Evolutionary conservation across 1,140 invertebrate species (phyloP), one percentile per base, ranked within the genome.

Genomic region (Varroa destructor): DNA sequence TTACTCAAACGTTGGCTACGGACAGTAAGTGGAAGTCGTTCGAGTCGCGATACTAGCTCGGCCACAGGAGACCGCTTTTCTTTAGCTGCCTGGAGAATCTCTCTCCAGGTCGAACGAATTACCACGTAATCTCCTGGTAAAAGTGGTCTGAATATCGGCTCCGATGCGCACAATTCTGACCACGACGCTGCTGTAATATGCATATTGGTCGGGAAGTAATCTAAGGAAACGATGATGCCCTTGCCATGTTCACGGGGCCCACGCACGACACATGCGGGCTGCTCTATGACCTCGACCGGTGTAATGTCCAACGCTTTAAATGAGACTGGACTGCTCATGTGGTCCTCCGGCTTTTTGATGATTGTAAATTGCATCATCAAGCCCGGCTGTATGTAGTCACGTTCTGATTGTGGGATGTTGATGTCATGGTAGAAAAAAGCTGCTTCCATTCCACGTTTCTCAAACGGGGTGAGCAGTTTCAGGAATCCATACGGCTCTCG

Each of bases 401-500:
- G 14, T 46, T 67, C 61, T 14, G 40, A 14, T 3, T 67, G 12
- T 2, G 12, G 61, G 14, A 67, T 40, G 14, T n/a, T 14, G 10
- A 67, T 40, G 8, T 67, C 61, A 37, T 1, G 1, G 61, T 12
- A 67, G 61, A 67, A 67, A 46, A 67, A 67, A 12, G 61, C 40
- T 40, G 61, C 61, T 8, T 67, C 61, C 37, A 14, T 12, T 14
- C 61, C 61, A 46, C 61, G 61, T 12, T 43, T 14, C 40, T 67
- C 61, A 12, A 67, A 12, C 14, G 61, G 61, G 2, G 61, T 67
- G 2, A 67, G 61, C 10, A 67, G 37, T 37, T 43, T 43, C 3
- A 67, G 36, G 36, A 67, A 67, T n/a, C 61, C 61, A 8, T 67
- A 67, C 40, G 61, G 61, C 40, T 67, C 61, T 12, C 40, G 61